phyloP scores from a whole-genome alignment of 2,113 vertebrate species.

The Cyphomyrus discorhynchus region DNA sequence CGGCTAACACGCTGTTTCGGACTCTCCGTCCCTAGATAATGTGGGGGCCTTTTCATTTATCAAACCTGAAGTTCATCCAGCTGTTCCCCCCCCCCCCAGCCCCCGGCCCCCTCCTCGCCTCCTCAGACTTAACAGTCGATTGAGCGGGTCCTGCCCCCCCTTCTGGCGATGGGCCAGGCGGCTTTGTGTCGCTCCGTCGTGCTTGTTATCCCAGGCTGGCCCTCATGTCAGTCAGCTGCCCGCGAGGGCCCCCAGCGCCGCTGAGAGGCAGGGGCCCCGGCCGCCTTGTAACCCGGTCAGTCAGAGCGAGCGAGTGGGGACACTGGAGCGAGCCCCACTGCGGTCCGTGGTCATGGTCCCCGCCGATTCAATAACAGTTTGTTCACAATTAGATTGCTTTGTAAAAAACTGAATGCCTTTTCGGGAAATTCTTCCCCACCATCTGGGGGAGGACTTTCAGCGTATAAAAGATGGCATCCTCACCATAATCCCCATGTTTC shows the following conservation, averaged over 20 bases:
- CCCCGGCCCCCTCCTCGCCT: constrained; percentile 19
- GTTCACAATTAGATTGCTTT: constrained; percentile 67
- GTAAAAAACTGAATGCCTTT: constrained; percentile 56
- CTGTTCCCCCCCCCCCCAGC: constrained; percentile 14
- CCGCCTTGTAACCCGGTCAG: constrained; percentile 29
- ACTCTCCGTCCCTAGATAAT: neutral
- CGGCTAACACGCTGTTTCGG: neutral
- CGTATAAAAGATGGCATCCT: constrained; percentile 39
- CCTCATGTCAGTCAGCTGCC: constrained; percentile 51
- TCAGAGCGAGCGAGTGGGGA: constrained; percentile 22
- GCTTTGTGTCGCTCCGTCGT: constrained; percentile 48
- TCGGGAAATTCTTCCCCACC: constrained; percentile 39
- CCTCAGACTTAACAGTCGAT: constrained; percentile 46
- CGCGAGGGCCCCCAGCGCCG: constrained; percentile 13
- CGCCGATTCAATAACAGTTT: constrained; percentile 63
- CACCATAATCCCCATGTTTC: constrained; percentile 46
- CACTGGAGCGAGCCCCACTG: constrained; percentile 36
- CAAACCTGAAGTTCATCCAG: constrained; percentile 28
- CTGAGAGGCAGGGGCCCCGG: constrained; percentile 23
- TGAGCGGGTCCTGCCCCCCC: constrained; percentile 47
- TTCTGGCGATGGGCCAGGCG: constrained; percentile 39
- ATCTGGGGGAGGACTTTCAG: constrained; percentile 48
- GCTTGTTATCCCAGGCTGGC: constrained; percentile 50
- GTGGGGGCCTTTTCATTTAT: constrained; percentile 27
- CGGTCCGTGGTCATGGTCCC: constrained; percentile 50